These are phyloP conservation scores for Acrossocheilus fasciatus DNA, from an alignment of 2,797 vertebrate species.

Conservation along the genomic window DNA sequence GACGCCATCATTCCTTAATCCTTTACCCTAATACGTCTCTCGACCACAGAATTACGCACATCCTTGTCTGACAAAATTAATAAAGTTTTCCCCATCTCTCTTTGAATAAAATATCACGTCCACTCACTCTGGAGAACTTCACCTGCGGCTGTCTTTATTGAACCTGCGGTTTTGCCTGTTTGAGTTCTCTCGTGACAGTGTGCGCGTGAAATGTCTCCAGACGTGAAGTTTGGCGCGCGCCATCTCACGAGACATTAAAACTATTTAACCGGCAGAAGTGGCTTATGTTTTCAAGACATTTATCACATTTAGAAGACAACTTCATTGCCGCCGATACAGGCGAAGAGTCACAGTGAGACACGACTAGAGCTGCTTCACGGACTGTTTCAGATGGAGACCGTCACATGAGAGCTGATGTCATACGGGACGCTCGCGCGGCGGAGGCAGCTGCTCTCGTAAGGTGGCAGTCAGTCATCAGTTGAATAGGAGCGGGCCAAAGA, in stretches of 20 bases:
- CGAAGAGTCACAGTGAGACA: background rate
- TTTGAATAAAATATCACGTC: background rate
- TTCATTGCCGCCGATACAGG: background rate
- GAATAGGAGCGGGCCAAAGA: conserved; percentile 60
- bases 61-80: conserved; percentile 8
- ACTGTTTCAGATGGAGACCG: conserved; percentile 31
- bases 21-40: background rate
- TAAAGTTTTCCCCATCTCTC: background rate
- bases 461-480: conserved; percentile 65
- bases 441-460: conserved; percentile 68
- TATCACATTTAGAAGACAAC: background rate
- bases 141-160: background rate
- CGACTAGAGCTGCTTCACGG: background rate
- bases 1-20: conserved; percentile 7
- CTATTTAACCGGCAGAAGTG: background rate
- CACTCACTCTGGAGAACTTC: background rate
- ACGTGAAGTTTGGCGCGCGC: background rate
- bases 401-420: conserved; percentile 76
- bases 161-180: background rate
- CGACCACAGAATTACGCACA: background rate
- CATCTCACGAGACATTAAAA: background rate
- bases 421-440: conserved; percentile 67
- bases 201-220: conserved; percentile 5
- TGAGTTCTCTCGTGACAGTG: background rate
- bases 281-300: background rate